Evolutionary conservation across 1,140 invertebrate species (phyloP).

Genomic region (Colletes gigas): DNA sequence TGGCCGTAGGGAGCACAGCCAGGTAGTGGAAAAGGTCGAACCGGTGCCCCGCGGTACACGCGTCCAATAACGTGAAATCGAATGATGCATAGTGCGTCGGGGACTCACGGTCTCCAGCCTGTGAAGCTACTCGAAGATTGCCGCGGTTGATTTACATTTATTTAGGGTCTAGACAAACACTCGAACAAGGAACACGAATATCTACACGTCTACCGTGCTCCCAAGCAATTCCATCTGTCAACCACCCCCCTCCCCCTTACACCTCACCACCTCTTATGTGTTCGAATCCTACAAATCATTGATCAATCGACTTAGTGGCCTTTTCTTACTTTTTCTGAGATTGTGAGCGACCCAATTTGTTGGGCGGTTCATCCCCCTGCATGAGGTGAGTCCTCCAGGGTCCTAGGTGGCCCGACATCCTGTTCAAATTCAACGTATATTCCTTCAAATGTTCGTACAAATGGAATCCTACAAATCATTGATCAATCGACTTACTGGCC

Average conservation of each 20-base stretch:
- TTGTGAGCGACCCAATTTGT: too few species aligned
- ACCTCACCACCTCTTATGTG: slow-evolving; percentile 12
- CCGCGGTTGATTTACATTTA: slow-evolving; percentile 72
- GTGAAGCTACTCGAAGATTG: slow-evolving; percentile 58
- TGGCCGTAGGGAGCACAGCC: slow-evolving; percentile 28
- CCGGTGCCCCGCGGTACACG: slow-evolving; percentile 17
- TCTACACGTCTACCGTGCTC: slow-evolving; percentile 64
- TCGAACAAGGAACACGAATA: slow-evolving; percentile 67
- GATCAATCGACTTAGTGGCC: background rate
- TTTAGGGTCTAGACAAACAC: slow-evolving; percentile 72
- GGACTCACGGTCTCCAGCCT: slow-evolving; percentile 11
- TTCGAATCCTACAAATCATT: slow-evolving; percentile 34
- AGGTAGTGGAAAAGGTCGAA: slow-evolving; percentile 47
- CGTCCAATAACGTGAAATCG: slow-evolving; percentile 53
- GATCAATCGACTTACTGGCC: background rate
- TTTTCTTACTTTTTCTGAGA: too few species aligned
- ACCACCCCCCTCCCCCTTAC: slow-evolving; percentile 37
- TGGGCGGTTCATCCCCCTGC: too few species aligned
- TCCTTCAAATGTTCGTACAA: too few species aligned
- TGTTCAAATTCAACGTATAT: too few species aligned
- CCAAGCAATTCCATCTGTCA: slow-evolving; percentile 59
- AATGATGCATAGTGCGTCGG: slow-evolving; percentile 50
- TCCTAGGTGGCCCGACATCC: too few species aligned
- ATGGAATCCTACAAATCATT: slow-evolving; percentile 36
- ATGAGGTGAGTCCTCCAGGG: too few species aligned